These are phyloP conservation scores for Epinephelus lanceolatus DNA, from an alignment of 2,113 vertebrate genomes.

Conservation along the genomic window DNA sequence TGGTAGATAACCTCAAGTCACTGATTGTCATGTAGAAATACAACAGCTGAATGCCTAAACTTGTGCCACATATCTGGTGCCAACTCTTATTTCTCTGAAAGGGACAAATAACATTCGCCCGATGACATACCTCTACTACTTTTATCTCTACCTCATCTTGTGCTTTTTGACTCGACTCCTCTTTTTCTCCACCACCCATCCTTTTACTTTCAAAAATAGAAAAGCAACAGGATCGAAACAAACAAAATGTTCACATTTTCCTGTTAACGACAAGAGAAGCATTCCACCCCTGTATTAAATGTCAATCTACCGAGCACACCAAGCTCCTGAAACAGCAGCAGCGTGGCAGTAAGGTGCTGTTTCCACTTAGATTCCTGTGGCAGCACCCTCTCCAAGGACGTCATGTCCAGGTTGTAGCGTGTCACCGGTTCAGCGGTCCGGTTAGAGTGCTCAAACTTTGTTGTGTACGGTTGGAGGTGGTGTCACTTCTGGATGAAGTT, in stretches of 20 bases:
- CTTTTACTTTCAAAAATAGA: slow-evolving; percentile 13
- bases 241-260: neutral
- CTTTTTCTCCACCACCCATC: neutral
- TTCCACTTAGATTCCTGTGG: slow-evolving; percentile 21
- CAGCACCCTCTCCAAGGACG: slow-evolving; percentile 42
- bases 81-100: neutral
- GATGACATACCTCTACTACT: neutral
- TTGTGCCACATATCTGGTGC: neutral
- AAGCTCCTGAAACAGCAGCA: neutral
- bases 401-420: slow-evolving; percentile 39
- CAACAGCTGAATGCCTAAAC: neutral
- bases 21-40: slow-evolving; percentile 6
- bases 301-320: neutral
- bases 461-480: slow-evolving; percentile 38
- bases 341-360: neutral
- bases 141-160: slow-evolving; percentile 17
- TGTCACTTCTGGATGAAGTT: slow-evolving; percentile 66
- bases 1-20: slow-evolving; percentile 18
- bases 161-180: neutral
- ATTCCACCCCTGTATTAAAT: slow-evolving; percentile 10
- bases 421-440: slow-evolving; percentile 51
- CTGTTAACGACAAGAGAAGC: slow-evolving; percentile 2
- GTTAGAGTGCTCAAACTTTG: slow-evolving; percentile 52
- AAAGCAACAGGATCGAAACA: slow-evolving; percentile 10
- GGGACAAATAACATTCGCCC: slow-evolving; percentile 4